Evolutionary conservation across 2,888 invertebrate species (phyloP).

Genomic region (Empis stercorea): DNA sequence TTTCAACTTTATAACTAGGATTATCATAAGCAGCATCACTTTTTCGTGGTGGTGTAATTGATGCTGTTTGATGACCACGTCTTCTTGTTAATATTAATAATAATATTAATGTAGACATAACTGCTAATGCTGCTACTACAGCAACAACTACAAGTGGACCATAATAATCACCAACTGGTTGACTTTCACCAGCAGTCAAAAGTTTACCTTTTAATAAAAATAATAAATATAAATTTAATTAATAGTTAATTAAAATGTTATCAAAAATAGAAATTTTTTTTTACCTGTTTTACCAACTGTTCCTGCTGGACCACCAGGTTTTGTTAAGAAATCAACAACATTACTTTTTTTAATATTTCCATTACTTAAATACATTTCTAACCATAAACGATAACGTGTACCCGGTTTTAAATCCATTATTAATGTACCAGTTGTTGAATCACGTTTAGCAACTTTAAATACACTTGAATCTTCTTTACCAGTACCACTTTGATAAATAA

Average conservation of each 20-base stretch:
- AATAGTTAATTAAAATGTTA: too few species aligned
- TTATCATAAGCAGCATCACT: slow-evolving; percentile 85
- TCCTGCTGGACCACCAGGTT: slow-evolving; percentile 49
- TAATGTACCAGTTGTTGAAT: slow-evolving; percentile 51
- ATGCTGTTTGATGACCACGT: slow-evolving; percentile 55
- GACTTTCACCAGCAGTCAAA: slow-evolving; percentile 31
- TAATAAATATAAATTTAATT: slow-evolving; percentile 1
- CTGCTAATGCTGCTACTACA: slow-evolving; percentile 73
- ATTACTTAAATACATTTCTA: slow-evolving; percentile 80
- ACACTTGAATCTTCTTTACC: slow-evolving; percentile 60
- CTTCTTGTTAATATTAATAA: slow-evolving; percentile 67
- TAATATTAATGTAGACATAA: slow-evolving; percentile 66
- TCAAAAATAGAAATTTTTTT: slow-evolving; percentile 1
- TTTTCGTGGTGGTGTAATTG: slow-evolving; percentile 68
- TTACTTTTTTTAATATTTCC: slow-evolving; percentile 84
- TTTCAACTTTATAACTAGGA: slow-evolving; percentile 86
- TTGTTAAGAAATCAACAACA: slow-evolving; percentile 75
- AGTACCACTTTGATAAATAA: slow-evolving; percentile 64
- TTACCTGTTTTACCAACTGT: slow-evolving; percentile 36
- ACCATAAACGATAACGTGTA: slow-evolving; percentile 72
- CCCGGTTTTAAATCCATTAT: slow-evolving; percentile 61
- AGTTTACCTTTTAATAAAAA: slow-evolving; percentile 48
- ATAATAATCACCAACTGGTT: slow-evolving; percentile 60
- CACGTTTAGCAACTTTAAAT: slow-evolving; percentile 62
- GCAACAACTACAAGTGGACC: slow-evolving; percentile 79